These are phyloP conservation scores for Sus scrofa DNA, from an alignment of 2,113 vertebrate species.

Conservation along the genomic window T2T-Sscrofa CM000820.6:80787501-80788000, in stretches of 20 bases:
- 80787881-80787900: neutral
- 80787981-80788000: neutral
- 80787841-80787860: neutral
- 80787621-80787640: neutral
- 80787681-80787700: neutral
- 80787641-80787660: neutral
- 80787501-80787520: neutral
- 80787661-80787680: neutral
- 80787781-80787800: neutral
- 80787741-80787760: rapidly evolving
- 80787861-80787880: neutral
- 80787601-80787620: neutral
- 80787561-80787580: neutral
- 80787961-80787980: neutral
- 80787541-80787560: neutral
- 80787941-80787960: neutral
- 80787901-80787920: neutral
- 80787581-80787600: neutral
- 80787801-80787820: neutral
- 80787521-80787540: neutral
- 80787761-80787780: neutral
- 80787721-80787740: neutral
- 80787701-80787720: neutral
- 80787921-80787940: neutral
- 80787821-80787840: neutral